Percentiles rank a stretch among this genome's conserved stretches.
Conservation (phyloP, 2,113 vertebrate genomes). For the Heterotis niloticus region DNA sequence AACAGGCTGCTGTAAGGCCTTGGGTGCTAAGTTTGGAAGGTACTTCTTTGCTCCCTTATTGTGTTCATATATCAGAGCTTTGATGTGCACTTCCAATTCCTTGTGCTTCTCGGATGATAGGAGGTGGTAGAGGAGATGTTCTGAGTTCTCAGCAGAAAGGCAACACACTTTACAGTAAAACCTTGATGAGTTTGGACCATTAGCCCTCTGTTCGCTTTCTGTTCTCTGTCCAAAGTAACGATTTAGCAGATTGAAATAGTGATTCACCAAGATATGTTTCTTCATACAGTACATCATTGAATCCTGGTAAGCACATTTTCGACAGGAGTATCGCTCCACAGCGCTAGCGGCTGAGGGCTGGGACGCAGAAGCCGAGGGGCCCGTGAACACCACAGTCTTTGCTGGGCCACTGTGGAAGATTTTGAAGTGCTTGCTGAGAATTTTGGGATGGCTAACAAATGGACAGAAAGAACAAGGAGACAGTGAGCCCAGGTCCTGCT, state of each 20-base stretch:
- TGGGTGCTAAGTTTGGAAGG: constrained; percentile 65
- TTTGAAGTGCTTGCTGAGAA: constrained; percentile 69
- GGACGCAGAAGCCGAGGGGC: constrained; percentile 37
- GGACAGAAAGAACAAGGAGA: constrained; percentile 73
- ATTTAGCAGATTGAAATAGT: constrained; percentile 66
- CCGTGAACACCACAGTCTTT: constrained; percentile 54
- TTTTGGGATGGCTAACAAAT: constrained; percentile 68
- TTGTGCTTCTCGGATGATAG: constrained; percentile 80
- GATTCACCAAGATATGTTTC: constrained; percentile 78
- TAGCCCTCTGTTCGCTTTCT: constrained; percentile 27
- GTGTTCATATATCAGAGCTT: constrained; percentile 75
- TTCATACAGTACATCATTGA: constrained; percentile 81
- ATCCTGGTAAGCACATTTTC: constrained; percentile 75
- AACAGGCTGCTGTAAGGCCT: constrained; percentile 40
- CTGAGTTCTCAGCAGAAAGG: constrained; percentile 70
- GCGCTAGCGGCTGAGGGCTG: constrained; percentile 57
- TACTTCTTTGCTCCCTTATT: constrained; percentile 55
- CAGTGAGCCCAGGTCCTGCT: constrained; percentile 72
- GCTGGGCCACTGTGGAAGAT: constrained; percentile 70
- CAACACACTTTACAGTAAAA: constrained; percentile 88
- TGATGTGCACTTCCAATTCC: constrained; percentile 77
- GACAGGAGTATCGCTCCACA: constrained; percentile 70
- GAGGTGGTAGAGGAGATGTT: constrained; percentile 87
- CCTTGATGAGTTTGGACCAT: constrained; percentile 43
- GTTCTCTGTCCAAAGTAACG: constrained; percentile 71